Conservation (phyloP, 2,888 invertebrate genomes). For the Coenonympha arcania region DNA sequence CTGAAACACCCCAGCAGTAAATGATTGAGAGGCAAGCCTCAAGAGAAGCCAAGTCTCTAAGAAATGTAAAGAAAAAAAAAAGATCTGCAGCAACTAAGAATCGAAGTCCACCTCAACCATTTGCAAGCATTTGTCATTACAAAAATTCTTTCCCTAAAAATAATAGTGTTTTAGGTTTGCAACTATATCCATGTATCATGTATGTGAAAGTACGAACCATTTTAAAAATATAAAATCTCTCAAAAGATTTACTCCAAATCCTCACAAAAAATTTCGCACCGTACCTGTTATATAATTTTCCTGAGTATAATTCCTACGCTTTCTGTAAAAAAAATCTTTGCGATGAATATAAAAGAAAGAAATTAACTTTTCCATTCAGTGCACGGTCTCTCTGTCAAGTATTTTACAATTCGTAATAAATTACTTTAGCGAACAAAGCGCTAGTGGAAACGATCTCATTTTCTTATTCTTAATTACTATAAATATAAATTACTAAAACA, state of each 20-base stretch:
- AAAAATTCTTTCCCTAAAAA: no score
- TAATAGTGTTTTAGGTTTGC: no score
- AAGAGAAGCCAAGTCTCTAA: no score
- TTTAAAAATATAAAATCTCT: background rate
- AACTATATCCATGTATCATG: background rate
- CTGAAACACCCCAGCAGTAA: no score
- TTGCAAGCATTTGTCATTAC: no score
- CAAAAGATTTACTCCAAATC: background rate
- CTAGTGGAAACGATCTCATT: conserved; percentile 1
- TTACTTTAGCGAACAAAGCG: conserved; percentile 2
- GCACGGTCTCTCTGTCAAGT: conserved; percentile 5
- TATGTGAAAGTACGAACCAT: background rate
- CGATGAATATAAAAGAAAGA: conserved; percentile 3
- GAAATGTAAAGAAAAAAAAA: no score
- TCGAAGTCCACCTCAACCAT: no score
- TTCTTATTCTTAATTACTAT: conserved; percentile 4
- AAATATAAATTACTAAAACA: background rate
- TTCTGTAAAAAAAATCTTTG: conserved; percentile 3
- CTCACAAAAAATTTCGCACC: conserved; percentile 1
- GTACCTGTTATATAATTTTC: conserved; percentile 4
- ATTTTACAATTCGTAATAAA: conserved; percentile 8
- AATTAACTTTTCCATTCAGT: conserved; percentile 9
- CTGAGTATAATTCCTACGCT: conserved; percentile 1
- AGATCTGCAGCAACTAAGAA: no score
- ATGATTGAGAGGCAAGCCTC: no score